Percentiles rank a stretch among this genome's conserved stretches.
phyloP scores from a whole-genome alignment of 2,113 vertebrate species.

The Merops nubicus region DNA sequence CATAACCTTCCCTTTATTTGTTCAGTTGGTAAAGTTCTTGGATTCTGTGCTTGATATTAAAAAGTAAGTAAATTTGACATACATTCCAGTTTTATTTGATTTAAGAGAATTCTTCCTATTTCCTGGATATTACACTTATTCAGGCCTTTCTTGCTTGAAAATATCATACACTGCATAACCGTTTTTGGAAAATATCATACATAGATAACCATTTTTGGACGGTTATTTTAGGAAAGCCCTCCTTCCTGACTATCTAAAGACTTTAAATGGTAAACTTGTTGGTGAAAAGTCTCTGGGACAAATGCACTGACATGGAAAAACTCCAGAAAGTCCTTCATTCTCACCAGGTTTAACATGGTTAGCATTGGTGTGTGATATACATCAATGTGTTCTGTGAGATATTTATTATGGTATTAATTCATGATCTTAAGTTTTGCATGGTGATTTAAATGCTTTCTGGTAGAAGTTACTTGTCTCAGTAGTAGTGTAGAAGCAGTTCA shows the following conservation, averaged over 20 bases:
- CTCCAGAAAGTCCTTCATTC: not conserved
- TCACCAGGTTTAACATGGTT: not conserved
- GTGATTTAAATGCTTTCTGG: not conserved
- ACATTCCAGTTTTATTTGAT: not conserved
- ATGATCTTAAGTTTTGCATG: not conserved
- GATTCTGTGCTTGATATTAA: not conserved
- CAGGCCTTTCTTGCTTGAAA: not conserved
- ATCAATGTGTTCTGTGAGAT: not conserved
- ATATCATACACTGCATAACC: not conserved
- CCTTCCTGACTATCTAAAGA: slow-evolving; percentile 3
- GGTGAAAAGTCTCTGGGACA: slow-evolving; percentile 8
- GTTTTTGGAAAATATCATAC: slow-evolving; percentile 39
- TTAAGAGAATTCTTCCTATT: not conserved
- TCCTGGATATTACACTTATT: slow-evolving; percentile 10
- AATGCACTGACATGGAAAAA: not conserved
- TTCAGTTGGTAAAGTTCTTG: not conserved
- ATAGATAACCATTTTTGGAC: slow-evolving; percentile 18
- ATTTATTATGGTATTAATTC: not conserved
- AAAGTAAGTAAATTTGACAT: not conserved
- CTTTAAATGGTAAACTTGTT: slow-evolving; percentile 51
- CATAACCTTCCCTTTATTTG: not conserved
- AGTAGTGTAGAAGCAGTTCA: not conserved
- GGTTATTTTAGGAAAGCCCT: slow-evolving; percentile 58
- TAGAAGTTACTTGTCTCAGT: not conserved
- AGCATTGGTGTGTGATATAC: not conserved